Percentiles rank a stretch among this genome's conserved stretches.
These are phyloP conservation scores for Crax fasciolata DNA, from an alignment of 2,797 vertebrate genomes.

Conservation along the genomic window DNA sequence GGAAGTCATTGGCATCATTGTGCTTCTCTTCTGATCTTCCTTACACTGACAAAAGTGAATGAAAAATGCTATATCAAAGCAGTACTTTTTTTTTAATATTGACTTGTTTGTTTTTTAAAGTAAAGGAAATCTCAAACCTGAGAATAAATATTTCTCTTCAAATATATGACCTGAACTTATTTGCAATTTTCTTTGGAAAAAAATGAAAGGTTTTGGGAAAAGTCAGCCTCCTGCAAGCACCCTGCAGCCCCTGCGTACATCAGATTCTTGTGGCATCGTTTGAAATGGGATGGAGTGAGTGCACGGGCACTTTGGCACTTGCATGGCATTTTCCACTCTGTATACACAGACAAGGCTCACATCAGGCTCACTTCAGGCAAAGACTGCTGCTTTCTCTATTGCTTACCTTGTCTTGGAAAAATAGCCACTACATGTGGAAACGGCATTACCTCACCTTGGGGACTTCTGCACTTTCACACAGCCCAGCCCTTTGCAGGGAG, in stretches of 20 bases:
- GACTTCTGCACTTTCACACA: rapidly evolving
- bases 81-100: not conserved
- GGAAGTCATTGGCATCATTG: not conserved
- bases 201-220: not conserved
- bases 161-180: not conserved
- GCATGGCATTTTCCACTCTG: not conserved
- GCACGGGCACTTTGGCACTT: not conserved
- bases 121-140: not conserved
- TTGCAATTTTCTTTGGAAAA: not conserved
- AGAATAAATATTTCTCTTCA: not conserved
- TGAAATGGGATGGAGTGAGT: not conserved
- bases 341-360: not conserved
- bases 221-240: not conserved
- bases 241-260: not conserved
- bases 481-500: not conserved
- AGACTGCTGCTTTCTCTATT: not conserved
- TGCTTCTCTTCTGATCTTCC: not conserved
- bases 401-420: not conserved
- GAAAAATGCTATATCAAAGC: not conserved
- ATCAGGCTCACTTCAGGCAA: not conserved
- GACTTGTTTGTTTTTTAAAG: not conserved
- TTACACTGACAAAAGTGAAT: not conserved
- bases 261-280: not conserved
- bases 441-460: rapidly evolving
- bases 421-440: not conserved